These are phyloP conservation scores for Balaeniceps rex DNA, from an alignment of 2,113 vertebrate species.

Conservation along the genomic window DNA sequence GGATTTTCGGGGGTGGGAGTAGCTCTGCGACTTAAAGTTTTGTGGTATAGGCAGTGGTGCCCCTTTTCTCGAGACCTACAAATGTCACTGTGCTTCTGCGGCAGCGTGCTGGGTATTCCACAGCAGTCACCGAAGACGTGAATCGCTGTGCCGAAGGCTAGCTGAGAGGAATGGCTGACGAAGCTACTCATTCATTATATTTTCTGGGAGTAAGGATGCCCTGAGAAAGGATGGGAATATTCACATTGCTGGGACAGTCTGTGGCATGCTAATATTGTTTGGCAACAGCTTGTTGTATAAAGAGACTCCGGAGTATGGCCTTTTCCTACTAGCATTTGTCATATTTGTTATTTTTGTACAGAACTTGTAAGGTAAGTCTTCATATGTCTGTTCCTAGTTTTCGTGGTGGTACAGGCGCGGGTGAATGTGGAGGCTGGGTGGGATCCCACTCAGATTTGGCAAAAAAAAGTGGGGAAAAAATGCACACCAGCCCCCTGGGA, in stretches of 20 bases:
- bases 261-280: accelerated
- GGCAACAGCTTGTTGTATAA: background rate
- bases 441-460: background rate
- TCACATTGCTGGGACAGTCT: accelerated
- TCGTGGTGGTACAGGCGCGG: background rate
- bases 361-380: background rate
- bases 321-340: background rate
- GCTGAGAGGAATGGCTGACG: background rate
- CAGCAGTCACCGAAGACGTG: accelerated
- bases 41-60: background rate
- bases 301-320: no score
- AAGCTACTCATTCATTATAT: no score
- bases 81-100: background rate
- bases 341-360: background rate
- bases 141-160: background rate
- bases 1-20: background rate
- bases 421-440: background rate
- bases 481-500: background rate
- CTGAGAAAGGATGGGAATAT: no score
- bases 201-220: background rate
- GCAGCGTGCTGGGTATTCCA: background rate
- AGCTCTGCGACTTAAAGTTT: background rate
- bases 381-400: accelerated
- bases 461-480: background rate
- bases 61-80: background rate